Conservation (phyloP, 2,113 vertebrate species). For the Romanogobio albipinnatus region DNA sequence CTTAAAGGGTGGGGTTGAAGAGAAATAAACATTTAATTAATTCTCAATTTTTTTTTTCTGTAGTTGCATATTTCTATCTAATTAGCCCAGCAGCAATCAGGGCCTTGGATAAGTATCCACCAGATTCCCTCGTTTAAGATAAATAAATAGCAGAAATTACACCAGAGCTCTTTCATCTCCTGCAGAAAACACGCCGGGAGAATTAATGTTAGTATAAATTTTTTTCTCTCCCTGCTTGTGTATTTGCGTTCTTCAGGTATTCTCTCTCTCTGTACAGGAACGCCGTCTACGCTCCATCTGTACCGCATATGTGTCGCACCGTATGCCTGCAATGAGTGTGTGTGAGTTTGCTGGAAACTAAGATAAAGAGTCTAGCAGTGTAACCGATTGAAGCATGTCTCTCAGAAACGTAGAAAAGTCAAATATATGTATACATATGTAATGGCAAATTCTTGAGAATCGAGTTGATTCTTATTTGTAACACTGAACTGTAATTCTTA, state of each 20-base stretch:
- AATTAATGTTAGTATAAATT: slow-evolving; percentile 80
- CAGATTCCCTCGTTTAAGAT: slow-evolving; percentile 67
- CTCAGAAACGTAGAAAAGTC: not conserved
- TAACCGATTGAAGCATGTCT: not conserved
- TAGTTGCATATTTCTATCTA: slow-evolving; percentile 72
- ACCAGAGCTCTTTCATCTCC: slow-evolving; percentile 76
- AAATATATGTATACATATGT: not conserved
- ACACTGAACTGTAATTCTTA: not conserved
- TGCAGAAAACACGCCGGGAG: slow-evolving; percentile 63
- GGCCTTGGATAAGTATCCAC: slow-evolving; percentile 61
- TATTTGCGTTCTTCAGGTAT: slow-evolving; percentile 77
- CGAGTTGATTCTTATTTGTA: not conserved
- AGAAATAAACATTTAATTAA: slow-evolving; percentile 79
- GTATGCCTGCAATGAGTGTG: slow-evolving; percentile 9
- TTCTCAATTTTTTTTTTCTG: slow-evolving; percentile 66
- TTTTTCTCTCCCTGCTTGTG: slow-evolving; percentile 71
- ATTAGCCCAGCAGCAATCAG: slow-evolving; percentile 72
- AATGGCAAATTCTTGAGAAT: not conserved
- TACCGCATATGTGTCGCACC: slow-evolving; percentile 67
- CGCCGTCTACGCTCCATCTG: slow-evolving; percentile 74
- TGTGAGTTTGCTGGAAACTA: slow-evolving; percentile 4
- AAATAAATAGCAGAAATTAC: slow-evolving; percentile 79
- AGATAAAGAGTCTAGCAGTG: not conserved
- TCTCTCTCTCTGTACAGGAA: slow-evolving; percentile 61
- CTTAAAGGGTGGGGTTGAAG: slow-evolving; percentile 64